phyloP scores from a whole-genome alignment of 30 jellyfish, hydroid and myxozoan species.

The Aurelia coerulea region DNA sequence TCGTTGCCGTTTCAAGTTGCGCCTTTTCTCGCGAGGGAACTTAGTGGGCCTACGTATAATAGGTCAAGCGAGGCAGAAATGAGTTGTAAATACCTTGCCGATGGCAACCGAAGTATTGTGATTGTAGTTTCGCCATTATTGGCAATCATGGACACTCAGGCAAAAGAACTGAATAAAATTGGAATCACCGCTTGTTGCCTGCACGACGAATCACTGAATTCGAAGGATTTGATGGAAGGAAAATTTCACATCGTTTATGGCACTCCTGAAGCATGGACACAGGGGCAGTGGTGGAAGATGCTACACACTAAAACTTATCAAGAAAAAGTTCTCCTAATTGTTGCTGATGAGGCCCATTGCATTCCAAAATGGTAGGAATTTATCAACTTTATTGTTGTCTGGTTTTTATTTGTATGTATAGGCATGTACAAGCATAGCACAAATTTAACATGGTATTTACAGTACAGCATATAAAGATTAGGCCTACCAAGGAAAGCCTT shows the following conservation, averaged over 20 bases:
- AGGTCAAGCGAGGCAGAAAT: too few species aligned
- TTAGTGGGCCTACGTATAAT: too few species aligned
- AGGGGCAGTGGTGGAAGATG: conserved; percentile 25
- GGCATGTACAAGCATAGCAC: too few species aligned
- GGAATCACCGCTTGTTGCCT: conserved; percentile 18
- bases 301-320: conserved; percentile 19
- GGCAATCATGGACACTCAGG: conserved; percentile 21
- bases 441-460: too few species aligned
- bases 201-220: background rate
- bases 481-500: too few species aligned
- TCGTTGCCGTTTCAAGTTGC: too few species aligned
- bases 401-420: background rate
- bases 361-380: conserved; percentile 28
- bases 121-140: background rate
- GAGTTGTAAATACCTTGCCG: too few species aligned
- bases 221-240: background rate
- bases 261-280: conserved; percentile 16
- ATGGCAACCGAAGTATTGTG: too few species aligned
- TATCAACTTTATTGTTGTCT: background rate
- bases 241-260: background rate
- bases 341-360: conserved; percentile 33
- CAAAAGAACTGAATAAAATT: background rate
- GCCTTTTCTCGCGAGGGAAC: too few species aligned
- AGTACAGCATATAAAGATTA: too few species aligned
- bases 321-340: background rate